Conservation (phyloP, 2,797 vertebrate species). For the Darevskia mixta region DNA sequence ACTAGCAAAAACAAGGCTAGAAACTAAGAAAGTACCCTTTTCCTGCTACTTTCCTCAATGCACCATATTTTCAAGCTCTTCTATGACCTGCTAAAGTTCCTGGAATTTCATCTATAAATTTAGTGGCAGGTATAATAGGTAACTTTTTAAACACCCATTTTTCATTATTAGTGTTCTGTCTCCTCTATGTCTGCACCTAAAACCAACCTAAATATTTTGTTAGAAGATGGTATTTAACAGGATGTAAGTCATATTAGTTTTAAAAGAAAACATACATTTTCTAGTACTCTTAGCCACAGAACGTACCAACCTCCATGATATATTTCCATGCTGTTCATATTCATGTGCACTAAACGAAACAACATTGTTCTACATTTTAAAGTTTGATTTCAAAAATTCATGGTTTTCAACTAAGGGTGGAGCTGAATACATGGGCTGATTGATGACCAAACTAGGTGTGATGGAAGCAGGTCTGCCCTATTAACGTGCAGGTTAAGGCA, state of each 20-base stretch:
- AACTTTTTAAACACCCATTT: slow-evolving; percentile 62
- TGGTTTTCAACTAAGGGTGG: slow-evolving; percentile 5
- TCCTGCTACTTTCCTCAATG: slow-evolving; percentile 11
- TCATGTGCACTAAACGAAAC: slow-evolving; percentile 27
- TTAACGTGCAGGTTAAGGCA: too few species aligned
- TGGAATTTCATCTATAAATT: slow-evolving; percentile 61
- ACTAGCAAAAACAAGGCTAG: slow-evolving; percentile 46
- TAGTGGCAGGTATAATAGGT: slow-evolving; percentile 60
- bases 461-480: background rate
- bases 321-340: slow-evolving; percentile 51
- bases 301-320: slow-evolving; percentile 56
- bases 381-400: slow-evolving; percentile 10
- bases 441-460: background rate
- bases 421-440: background rate
- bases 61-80: slow-evolving; percentile 56
- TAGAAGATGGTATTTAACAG: slow-evolving; percentile 73
- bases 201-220: slow-evolving; percentile 73
- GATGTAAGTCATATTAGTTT: slow-evolving; percentile 68
- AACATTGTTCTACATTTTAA: slow-evolving; percentile 6
- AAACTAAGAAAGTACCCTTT: slow-evolving; percentile 57
- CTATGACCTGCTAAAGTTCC: slow-evolving; percentile 54
- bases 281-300: slow-evolving; percentile 65
- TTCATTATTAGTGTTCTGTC: slow-evolving; percentile 68
- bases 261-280: slow-evolving; percentile 71
- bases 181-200: slow-evolving; percentile 67